Evolutionary conservation across 2,113 vertebrate species (phyloP), one percentile per base, ranked within the genome.

Genomic region (human): DNA sequence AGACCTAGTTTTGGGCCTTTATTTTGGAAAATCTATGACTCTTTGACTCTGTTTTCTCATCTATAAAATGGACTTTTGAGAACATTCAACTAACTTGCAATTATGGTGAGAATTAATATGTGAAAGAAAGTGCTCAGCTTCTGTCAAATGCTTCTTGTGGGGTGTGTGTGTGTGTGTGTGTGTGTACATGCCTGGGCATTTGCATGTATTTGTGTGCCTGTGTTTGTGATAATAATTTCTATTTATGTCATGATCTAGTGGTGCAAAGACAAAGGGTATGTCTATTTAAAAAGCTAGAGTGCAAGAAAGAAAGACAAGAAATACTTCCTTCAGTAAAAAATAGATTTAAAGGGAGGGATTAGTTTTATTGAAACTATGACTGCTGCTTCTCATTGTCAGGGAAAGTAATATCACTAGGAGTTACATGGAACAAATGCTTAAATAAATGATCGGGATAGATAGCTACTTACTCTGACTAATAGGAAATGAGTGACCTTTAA

Each of bases 401-500:
- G 5, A 86, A 95, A 86, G 90, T 70, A 81, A 38, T 70, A 64
- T 75, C 48, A 72, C 43, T 13, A 86, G 17, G 64, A 93, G 23
- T 90, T 96, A 64, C 43, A 84, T 82, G 13, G 35, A 93, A 85
- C 79, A 94, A 96, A 91, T 85, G 16, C 52, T 88, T 94, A 89
- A 97, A 92, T 96, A 87, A 90, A 91, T 89, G 38, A 52, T 50
- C 30, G 1, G 35, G 30, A 38, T 91, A 95, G 55, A 94, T 38
- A 96, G 35, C 2, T 86, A 17, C 55, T 27, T 64, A 83, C 4
- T 82, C 30, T 57, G 45, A 95, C 73, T 94, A 68, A 87, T 38
- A 83, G 95, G 73, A 90, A 40, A 89, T 91, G 20, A 4, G 5
- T 94, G 52, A 93, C 55, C 79, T 95, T 97, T 98, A 96, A 90